Base-by-base conservation (phyloP, 2,113 vertebrate species). In the Nanorana parkeri region DNA sequence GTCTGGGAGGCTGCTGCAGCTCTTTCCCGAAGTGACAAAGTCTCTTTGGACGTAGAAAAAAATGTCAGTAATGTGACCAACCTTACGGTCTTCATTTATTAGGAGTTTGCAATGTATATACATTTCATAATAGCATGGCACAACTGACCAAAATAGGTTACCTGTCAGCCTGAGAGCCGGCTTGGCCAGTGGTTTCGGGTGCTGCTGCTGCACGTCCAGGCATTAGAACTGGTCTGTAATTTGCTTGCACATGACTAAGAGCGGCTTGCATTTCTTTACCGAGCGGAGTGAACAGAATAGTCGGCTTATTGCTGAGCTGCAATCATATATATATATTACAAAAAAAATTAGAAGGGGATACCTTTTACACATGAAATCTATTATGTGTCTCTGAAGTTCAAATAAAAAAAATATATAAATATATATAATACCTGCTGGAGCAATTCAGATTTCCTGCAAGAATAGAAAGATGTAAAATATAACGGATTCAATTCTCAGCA, bases 251-350 rank as follows among this genome's bases (percentile, higher is more conserved):
- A 5, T 15, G 29, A 13, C 32, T 78, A 7, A 78, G 64, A 1
- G 52, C 51, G 23, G 13, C 21, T 15, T 81, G 79, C 26, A 81
- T 17, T 17, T 81, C 79, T 56, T 66, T 73, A 66, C 29, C 66
- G 28, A 61, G 68, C 3, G 79, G 79, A 20, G 61, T 74, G 20
- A 66, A 81, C 10, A 81, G 47, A 66, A 81, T 81, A 36, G 79
- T 81, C 2, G 26, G 0, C 19, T 81, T 81, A 5, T 66, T 51
- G 16, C 10, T 13, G 26, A 29, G 8, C 79, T 66, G 58, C 17
- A 11, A 54, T 17, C 26, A 61, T 2, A 17, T 17, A n/a, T n/a
- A n/a, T n/a, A n/a, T n/a, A n/a, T n/a, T n/a, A n/a, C n/a, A n/a
- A 47, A 19, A 47, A 41, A 1, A 1, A 55, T 17, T 3, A 56